Percentiles rank a stretch among this genome's conserved stretches.
These are phyloP conservation scores for Peromyscus eremicus DNA, from an alignment of 2,797 vertebrate species.

Conservation along the genomic window DNA sequence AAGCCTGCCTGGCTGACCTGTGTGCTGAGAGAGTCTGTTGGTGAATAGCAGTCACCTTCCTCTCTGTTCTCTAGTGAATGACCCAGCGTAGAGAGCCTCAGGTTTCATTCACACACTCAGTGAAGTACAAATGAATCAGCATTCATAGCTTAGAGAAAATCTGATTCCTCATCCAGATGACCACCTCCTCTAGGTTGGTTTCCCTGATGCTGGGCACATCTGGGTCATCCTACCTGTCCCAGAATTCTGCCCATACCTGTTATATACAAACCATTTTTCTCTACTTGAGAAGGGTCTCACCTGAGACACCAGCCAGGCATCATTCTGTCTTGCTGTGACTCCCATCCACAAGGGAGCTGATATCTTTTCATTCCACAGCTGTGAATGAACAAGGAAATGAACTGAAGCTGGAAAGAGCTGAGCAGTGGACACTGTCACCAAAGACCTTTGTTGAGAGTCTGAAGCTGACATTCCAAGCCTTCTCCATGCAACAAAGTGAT, in stretches of 20 bases:
- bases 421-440: fast-evolving
- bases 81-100: too few relatives aligned
- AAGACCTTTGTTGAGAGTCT: not conserved
- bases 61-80: fast-evolving
- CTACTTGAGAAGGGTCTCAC: not conserved
- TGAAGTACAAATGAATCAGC: not conserved
- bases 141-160: not conserved
- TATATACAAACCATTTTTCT: not conserved
- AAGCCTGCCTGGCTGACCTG: fast-evolving
- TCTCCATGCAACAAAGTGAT: not conserved
- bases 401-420: too few relatives aligned
- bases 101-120: not conserved
- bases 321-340: too few relatives aligned
- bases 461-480: not conserved
- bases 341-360: fast-evolving
- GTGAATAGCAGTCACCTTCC: fast-evolving
- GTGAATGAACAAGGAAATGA: not conserved
- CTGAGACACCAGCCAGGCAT: fast-evolving
- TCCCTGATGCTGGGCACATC: not conserved
- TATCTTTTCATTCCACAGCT: not conserved
- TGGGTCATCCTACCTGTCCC: not conserved
- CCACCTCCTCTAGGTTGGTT: too few relatives aligned
- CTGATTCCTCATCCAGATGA: fast-evolving
- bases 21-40: fast-evolving
- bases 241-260: not conserved